Evolutionary conservation across 92 coral and sea anemone species (phyloP).

Genomic region (Desmophyllum pertusum): DNA sequence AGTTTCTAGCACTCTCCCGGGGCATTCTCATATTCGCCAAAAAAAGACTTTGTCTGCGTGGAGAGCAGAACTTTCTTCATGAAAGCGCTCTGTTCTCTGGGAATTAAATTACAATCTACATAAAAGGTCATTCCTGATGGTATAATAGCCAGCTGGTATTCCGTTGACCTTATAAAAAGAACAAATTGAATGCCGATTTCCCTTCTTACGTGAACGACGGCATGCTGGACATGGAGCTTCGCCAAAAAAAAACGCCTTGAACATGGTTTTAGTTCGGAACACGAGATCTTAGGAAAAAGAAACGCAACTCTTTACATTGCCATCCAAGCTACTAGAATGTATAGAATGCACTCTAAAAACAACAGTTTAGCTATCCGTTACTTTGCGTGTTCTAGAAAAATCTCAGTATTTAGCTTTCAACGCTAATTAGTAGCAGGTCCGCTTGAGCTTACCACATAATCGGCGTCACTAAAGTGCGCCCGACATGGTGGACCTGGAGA

Average conservation of each 20-base stretch:
- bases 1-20: too few relatives aligned
- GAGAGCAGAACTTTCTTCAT: neutral
- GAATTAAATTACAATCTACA: neutral
- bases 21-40: too few relatives aligned
- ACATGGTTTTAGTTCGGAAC: neutral
- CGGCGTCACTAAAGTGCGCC: neutral
- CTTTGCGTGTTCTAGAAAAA: neutral
- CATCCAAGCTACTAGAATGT: neutral
- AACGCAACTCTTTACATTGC: neutral
- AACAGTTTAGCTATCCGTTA: neutral
- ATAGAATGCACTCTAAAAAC: neutral
- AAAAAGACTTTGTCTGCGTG: neutral
- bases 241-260: neutral
- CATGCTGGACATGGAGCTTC: neutral
- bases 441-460: neutral
- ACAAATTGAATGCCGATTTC: neutral
- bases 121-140: neutral
- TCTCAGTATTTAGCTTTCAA: conserved; percentile 37
- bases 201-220: neutral
- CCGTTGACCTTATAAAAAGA: neutral
- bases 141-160: neutral
- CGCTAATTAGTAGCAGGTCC: neutral
- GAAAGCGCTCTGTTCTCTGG: neutral
- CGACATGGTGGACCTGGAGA: neutral
- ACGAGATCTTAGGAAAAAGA: neutral